Conservation (phyloP, 2,888 invertebrate species). For the Drosophila falleni region DNA sequence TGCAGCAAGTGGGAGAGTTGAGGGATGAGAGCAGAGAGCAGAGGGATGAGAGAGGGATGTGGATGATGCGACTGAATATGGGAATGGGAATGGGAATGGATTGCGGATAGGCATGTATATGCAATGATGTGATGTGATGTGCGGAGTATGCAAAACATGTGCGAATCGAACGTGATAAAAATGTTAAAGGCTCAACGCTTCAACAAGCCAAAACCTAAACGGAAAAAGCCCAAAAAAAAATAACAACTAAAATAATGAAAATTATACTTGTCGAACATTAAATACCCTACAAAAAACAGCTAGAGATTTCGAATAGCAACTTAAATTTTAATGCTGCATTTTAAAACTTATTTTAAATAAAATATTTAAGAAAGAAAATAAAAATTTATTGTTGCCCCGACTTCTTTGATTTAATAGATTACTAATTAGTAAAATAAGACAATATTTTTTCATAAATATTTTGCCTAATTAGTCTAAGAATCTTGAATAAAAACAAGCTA, state of each 20-base stretch:
- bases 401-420: too few relatives aligned
- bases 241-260: too few relatives aligned
- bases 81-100: conserved; percentile 28
- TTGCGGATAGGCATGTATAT: conserved; percentile 52
- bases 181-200: conserved; percentile 69
- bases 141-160: conserved; percentile 83
- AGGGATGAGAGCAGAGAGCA: conserved; percentile 7
- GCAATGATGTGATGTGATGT: conserved; percentile 35
- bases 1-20: conserved; percentile 29
- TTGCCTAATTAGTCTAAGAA: too few relatives aligned
- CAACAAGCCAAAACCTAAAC: conserved; percentile 60
- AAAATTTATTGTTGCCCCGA: too few relatives aligned
- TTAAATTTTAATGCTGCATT: not conserved
- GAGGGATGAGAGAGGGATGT: conserved; percentile 6
- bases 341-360: too few relatives aligned
- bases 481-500: too few relatives aligned
- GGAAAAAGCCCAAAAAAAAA: conserved; percentile 4
- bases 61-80: conserved; percentile 29
- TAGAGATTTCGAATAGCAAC: not conserved
- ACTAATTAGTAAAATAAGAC: too few relatives aligned
- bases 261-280: not conserved
- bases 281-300: not conserved
- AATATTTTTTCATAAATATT: too few relatives aligned
- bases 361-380: too few relatives aligned
- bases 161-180: conserved; percentile 83